phyloP scores from a whole-genome alignment of 1,140 invertebrate genomes.

The Onthophagus taurus region DNA sequence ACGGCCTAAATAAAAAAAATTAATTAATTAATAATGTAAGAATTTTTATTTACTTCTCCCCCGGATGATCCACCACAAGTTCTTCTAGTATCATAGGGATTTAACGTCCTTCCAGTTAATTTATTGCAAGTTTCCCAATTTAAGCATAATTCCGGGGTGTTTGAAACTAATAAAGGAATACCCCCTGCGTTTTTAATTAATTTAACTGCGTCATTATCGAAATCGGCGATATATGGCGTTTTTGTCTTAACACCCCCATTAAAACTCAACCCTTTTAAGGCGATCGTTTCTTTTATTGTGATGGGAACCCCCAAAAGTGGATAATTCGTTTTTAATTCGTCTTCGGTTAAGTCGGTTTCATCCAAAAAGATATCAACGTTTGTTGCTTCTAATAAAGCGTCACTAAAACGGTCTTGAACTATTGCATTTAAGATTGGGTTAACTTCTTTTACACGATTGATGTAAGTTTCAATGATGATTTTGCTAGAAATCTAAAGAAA shows the following conservation, averaged over 20 bases:
- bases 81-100: conserved; percentile 74
- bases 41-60: conserved; percentile 57
- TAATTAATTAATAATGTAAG: too few relatives aligned
- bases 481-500: background rate
- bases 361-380: conserved; percentile 2
- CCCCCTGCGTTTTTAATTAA: conserved; percentile 67
- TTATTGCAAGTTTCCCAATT: conserved; percentile 85
- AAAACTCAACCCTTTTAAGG: conserved; percentile 41
- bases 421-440: conserved; percentile 5
- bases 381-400: conserved; percentile 3
- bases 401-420: background rate
- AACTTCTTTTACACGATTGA: background rate
- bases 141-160: conserved; percentile 85
- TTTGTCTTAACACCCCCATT: conserved; percentile 43
- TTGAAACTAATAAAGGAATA: conserved; percentile 80
- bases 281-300: conserved; percentile 27
- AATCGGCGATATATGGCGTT: conserved; percentile 44
- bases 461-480: background rate
- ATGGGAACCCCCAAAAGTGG: conserved; percentile 28
- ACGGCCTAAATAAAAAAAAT: conserved; percentile 17
- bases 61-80: conserved; percentile 70
- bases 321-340: conserved; percentile 37
- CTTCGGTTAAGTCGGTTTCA: background rate
- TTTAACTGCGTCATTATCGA: conserved; percentile 62
- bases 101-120: conserved; percentile 75